Evolutionary conservation across 2,888 invertebrate genomes (phyloP), one percentile per base, ranked within the genome.

Genomic region (Rosalia funebris): DNA sequence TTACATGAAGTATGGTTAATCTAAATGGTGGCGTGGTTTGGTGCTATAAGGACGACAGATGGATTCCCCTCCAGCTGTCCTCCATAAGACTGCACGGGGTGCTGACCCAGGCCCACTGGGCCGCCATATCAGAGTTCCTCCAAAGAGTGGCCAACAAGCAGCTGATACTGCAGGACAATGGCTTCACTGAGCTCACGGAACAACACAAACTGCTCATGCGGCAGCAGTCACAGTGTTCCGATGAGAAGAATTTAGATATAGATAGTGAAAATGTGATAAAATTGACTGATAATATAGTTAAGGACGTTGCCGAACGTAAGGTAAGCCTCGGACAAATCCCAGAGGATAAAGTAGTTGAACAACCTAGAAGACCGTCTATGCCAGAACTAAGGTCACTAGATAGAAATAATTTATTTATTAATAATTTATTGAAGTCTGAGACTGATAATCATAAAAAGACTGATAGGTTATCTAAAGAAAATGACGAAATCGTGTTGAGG

Each of bases 41-140:
- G 88, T 88, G 88, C 83, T 83, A 86, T 78, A 86, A 87, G 80
- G 87, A 88, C 83, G 87, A 88, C 82, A 86, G 86, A 79, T 86
- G 88, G 84, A 85, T 88, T 77, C 88, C 89, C 69, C 85, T 88
- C 66, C 87, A 88, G 79, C 83, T 89, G 70, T 87, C 88, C 60
- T 88, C 88, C 72, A 88, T 89, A 69, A 83, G 87, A 71, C 83
- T 89, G 72, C 87, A 88, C 78, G 88, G 88, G 62, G 85, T 85
- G 60, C 83, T 88, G 62, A 88, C 88, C 19, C 86, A 87, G 72
- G 87, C 87, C 46, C 88, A 88, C 73, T 87, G 87, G 82, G 85
- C 87, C 55, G 87, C 87, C 58, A 86, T 88, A 52, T 85, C 87
- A 58, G 87, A 88, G 77, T 87, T 89, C 78, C 83, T 89, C 72